These are phyloP conservation scores for Drosophila parabipectinata DNA, from an alignment of 1,140 invertebrate species.

Conservation along the genomic window DNA sequence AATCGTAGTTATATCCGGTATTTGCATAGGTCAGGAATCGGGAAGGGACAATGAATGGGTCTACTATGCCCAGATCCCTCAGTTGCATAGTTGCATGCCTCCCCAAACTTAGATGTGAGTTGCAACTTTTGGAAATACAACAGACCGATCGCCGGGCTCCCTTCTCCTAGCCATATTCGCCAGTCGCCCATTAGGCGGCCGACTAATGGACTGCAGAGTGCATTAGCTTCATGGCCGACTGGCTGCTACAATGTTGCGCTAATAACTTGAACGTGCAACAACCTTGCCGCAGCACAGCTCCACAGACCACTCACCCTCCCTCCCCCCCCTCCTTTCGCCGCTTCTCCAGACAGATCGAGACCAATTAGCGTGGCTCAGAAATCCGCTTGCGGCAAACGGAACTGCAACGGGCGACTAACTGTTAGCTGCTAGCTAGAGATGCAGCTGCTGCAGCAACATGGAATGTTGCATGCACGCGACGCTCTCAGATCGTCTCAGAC, in stretches of 20 bases:
- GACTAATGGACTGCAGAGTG: slow-evolving; percentile 42
- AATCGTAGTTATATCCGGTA: background rate
- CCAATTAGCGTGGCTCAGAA: slow-evolving; percentile 81
- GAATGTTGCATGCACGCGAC: slow-evolving; percentile 77
- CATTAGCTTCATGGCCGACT: slow-evolving; percentile 54
- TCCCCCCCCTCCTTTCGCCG: background rate
- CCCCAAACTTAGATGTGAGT: background rate
- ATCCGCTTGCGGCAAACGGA: slow-evolving; percentile 79
- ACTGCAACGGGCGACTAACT: slow-evolving; percentile 76
- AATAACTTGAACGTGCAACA: slow-evolving; percentile 75
- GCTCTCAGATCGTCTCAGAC: slow-evolving; percentile 14
- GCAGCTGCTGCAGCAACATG: slow-evolving; percentile 38
- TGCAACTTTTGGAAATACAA: background rate
- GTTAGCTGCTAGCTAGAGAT: slow-evolving; percentile 27
- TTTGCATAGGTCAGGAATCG: slow-evolving; percentile 32
- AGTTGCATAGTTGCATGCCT: background rate
- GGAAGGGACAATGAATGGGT: background rate
- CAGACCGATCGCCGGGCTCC: background rate
- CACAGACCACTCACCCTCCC: background rate
- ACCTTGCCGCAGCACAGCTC: slow-evolving; percentile 53
- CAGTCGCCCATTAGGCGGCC: slow-evolving; percentile 20
- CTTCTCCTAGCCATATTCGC: slow-evolving; percentile 7
- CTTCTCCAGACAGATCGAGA: slow-evolving; percentile 74
- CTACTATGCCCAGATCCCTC: too few relatives aligned
- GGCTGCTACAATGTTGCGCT: slow-evolving; percentile 73